Evolutionary conservation across 2,113 vertebrate genomes (phyloP).

Genomic region (Trogon surrucura): DNA sequence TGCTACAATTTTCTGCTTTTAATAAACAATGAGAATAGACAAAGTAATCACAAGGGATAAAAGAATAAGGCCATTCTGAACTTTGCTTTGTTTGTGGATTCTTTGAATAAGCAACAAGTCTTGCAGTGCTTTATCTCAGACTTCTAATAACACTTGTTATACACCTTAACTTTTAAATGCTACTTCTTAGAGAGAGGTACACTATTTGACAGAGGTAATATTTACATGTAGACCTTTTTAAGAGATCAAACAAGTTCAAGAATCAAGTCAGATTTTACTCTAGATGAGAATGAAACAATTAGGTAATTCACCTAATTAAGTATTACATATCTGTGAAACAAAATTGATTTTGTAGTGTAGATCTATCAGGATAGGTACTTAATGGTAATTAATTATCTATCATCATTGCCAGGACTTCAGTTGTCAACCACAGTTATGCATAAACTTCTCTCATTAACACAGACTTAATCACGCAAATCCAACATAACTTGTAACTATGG

Average conservation of each 20-base stretch:
- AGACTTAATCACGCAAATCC: not conserved
- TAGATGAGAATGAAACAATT: not conserved
- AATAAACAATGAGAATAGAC: not conserved
- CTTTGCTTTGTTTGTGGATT: not conserved
- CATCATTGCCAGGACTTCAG: constrained; percentile 28
- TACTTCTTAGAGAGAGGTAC: not conserved
- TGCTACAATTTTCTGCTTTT: not conserved
- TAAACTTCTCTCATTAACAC: not conserved
- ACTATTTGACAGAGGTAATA: not conserved
- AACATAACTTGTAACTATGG: not conserved
- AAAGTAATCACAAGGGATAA: not conserved
- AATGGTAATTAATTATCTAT: constrained; percentile 13
- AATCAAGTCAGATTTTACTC: not conserved
- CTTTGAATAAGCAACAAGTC: not conserved
- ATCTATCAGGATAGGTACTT: constrained; percentile 2
- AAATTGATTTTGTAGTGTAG: not conserved
- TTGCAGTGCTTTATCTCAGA: not conserved
- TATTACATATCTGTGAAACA: not conserved
- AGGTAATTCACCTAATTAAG: not conserved
- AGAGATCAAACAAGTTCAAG: not conserved
- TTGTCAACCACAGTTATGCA: constrained; percentile 15
- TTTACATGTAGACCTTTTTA: not conserved
- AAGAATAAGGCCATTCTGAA: not conserved
- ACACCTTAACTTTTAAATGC: not conserved
- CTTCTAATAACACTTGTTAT: not conserved